Conservation (phyloP, 2,113 vertebrate genomes). For the Jaculus jaculus region DNA sequence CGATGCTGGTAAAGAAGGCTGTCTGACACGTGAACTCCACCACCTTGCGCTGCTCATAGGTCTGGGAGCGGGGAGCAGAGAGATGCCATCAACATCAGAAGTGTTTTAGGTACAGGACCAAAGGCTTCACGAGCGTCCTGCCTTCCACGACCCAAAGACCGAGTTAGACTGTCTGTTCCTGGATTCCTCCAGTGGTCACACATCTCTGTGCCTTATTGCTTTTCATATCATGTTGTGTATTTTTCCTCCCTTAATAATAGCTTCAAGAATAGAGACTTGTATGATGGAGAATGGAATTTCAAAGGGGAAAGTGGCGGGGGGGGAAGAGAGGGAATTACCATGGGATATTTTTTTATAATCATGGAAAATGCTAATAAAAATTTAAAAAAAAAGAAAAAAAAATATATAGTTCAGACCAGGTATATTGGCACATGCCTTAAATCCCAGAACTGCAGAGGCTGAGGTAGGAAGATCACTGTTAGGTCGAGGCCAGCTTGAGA, state of each 20-base stretch:
- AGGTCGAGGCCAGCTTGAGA: no score
- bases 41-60: constrained; percentile 93
- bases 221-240: background rate
- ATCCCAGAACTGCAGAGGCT: no score
- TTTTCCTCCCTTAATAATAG: background rate
- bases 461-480: no score
- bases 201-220: background rate
- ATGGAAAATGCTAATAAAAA: no score
- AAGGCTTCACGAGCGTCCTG: background rate
- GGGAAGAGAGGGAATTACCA: no score
- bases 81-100: background rate
- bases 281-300: no score
- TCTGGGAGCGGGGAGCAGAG: constrained; percentile 79
- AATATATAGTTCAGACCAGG: no score
- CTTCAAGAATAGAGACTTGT: background rate
- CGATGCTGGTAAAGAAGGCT: constrained; percentile 92
- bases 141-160: background rate
- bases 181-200: no score
- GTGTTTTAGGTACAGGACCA: background rate
- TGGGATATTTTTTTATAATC: no score
- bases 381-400: no score
- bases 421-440: no score
- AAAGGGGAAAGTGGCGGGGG: no score
- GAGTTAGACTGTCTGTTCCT: background rate
- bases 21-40: constrained; percentile 95